Evolutionary conservation across 1,140 invertebrate species (phyloP), one percentile per base, ranked within the genome.

Genomic region (Lepidostoma basale): DNA sequence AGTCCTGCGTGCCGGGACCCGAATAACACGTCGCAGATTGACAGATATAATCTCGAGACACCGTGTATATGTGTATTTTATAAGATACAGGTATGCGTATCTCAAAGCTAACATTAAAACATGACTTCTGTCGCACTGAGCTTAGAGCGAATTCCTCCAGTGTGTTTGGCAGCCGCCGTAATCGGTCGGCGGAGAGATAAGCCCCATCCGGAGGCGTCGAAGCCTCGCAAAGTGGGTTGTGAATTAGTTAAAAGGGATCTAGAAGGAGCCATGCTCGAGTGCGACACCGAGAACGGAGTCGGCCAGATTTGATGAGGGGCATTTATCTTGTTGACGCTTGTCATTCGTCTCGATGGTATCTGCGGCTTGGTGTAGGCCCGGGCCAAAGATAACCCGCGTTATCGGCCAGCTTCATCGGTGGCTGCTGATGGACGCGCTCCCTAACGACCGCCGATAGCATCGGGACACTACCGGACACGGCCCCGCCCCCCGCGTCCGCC

Each of bases 361-460:
- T 33, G 56, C 33, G 39, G 36, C 56, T 42, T 16, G 20, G 36
- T 60, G 36, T 42, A 60, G 39, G 45, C 30, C 62, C 45, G 62
- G 60, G 62, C 62, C 62, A 64, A 64, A 64, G 62, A 64, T 64
- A 64, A 64, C 45, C 59, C 62, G 44, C 45, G 45, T 30, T 64
- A 64, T 64, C 62, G 45, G 44, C 62, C 62, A 49, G 33, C 62
- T 62, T 36, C 26, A 64, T 64, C 62, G 42, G 62, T 49, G 62
- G 30, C 45, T 52, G 62, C 22, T 64, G 62, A 64, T 52, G 44
- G 62, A 64, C 45, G 62, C 62, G 45, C 45, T 47, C 44, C 62
- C 44, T 64, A 64, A 64, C 62, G 62, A 64, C 62, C 45, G 62
- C 45, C 30, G 62, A 64, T 64, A 64, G 20, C 62, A 64, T 64